These are phyloP conservation scores for Drosophila bocki DNA, from an alignment of 1,140 invertebrate species.

Conservation along the genomic window DNA sequence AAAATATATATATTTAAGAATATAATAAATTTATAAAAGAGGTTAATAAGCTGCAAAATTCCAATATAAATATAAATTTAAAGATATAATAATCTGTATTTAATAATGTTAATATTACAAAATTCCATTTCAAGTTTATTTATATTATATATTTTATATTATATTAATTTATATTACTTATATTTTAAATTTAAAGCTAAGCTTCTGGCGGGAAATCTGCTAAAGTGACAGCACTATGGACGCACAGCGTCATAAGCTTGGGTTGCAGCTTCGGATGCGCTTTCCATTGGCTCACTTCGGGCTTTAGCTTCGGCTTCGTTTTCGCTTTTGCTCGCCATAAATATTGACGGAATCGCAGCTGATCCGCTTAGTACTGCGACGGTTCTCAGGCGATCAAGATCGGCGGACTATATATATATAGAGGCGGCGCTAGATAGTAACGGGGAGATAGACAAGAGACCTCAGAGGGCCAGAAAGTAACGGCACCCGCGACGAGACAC, in stretches of 20 bases:
- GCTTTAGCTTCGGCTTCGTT: neutral
- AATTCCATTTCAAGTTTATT: too few relatives aligned
- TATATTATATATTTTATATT: too few relatives aligned
- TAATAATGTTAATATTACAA: too few relatives aligned
- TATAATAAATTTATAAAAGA: too few relatives aligned
- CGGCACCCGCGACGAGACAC: slow-evolving; percentile 24
- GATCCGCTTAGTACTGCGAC: slow-evolving; percentile 64
- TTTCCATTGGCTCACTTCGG: neutral
- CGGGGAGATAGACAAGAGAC: neutral
- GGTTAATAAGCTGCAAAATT: too few relatives aligned
- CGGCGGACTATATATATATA: slow-evolving; percentile 7
- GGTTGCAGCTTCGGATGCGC: slow-evolving; percentile 22
- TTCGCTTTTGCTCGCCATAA: slow-evolving; percentile 43
- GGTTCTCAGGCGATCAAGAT: slow-evolving; percentile 12
- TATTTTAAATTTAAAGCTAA: too few relatives aligned
- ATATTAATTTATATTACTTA: too few relatives aligned
- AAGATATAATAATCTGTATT: too few relatives aligned
- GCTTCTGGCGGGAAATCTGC: neutral
- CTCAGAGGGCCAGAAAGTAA: slow-evolving; percentile 10
- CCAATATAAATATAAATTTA: too few relatives aligned
- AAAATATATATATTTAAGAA: too few relatives aligned
- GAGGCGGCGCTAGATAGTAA: neutral
- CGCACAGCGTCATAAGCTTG: neutral
- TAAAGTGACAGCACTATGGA: neutral
- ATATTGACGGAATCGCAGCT: slow-evolving; percentile 67